A percentile compares a stretch with the other conserved stretches of the same genome.
These are phyloP conservation scores for Falcunculus frontatus DNA, from an alignment of 2,113 vertebrate genomes.

Conservation along the genomic window DNA sequence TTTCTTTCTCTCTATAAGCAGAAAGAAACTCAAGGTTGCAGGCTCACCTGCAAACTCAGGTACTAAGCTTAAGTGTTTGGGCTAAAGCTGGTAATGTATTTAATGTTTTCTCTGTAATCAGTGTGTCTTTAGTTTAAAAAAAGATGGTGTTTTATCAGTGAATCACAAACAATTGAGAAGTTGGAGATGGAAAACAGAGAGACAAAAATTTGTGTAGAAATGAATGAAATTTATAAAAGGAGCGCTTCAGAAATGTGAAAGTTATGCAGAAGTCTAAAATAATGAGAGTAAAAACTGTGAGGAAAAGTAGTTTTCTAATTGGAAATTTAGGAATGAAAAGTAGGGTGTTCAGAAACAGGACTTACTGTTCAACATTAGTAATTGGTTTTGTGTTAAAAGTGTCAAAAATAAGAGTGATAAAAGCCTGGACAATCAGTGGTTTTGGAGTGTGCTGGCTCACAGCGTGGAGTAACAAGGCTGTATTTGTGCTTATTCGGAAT, in stretches of 20 bases:
- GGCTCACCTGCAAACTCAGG: neutral
- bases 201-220: neutral
- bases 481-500: neutral
- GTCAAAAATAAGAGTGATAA: neutral
- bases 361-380: rapidly evolving
- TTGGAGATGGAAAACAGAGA: neutral
- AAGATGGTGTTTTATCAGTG: neutral
- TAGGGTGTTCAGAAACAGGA: neutral
- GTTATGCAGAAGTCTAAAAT: neutral
- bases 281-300: neutral
- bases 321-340: neutral
- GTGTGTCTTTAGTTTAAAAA: neutral
- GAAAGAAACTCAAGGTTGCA: neutral
- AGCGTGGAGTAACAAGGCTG: neutral
- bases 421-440: neutral
- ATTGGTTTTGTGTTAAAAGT: neutral
- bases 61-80: rapidly evolving
- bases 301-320: neutral
- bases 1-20: rapidly evolving
- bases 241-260: neutral
- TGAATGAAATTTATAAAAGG: neutral
- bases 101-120: neutral
- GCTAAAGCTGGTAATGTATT: rapidly evolving
- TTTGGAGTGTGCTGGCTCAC: no score
- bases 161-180: rapidly evolving